These are phyloP conservation scores for Trachelus troglodyta DNA, from an alignment of 2,888 invertebrate species.

Conservation along the genomic window DNA sequence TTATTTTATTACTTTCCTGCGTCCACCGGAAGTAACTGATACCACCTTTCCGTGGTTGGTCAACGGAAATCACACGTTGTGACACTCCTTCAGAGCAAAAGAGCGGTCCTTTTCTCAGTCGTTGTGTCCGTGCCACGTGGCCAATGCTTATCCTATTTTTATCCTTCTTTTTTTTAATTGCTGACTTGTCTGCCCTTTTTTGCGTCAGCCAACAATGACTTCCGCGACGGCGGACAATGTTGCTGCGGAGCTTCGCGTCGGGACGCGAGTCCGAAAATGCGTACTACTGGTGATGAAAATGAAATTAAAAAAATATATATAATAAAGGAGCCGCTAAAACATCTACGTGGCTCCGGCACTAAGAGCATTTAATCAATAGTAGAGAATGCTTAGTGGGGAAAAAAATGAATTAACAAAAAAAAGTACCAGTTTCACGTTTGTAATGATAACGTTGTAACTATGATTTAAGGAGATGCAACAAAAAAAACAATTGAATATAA, in stretches of 20 bases:
- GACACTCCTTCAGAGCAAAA: slow-evolving; percentile 60
- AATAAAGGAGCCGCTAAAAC: slow-evolving; percentile 12
- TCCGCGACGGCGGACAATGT: background rate
- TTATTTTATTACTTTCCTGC: background rate
- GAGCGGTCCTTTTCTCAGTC: slow-evolving; percentile 64
- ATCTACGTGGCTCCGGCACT: slow-evolving; percentile 46
- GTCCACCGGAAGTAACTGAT: background rate
- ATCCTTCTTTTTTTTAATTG: background rate
- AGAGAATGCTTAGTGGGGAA: slow-evolving; percentile 53
- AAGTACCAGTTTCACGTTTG: slow-evolving; percentile 48
- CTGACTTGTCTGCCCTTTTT: background rate
- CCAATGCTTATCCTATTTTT: background rate
- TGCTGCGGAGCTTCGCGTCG: slow-evolving; percentile 11
- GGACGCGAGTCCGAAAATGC: slow-evolving; percentile 21
- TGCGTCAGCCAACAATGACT: background rate
- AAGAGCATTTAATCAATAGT: slow-evolving; percentile 64
- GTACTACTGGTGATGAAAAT: slow-evolving; percentile 1
- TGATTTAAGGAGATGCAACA: slow-evolving; percentile 36
- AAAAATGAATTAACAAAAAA: slow-evolving; percentile 29
- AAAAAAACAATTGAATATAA: slow-evolving; percentile 42
- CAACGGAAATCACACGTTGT: slow-evolving; percentile 33
- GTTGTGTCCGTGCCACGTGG: slow-evolving; percentile 52
- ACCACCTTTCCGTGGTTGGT: background rate
- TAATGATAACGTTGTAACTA: slow-evolving; percentile 47
- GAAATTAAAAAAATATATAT: slow-evolving; percentile 5